Base-by-base conservation (phyloP, 2,888 invertebrate genomes). In the Apoda limacodes region DNA sequence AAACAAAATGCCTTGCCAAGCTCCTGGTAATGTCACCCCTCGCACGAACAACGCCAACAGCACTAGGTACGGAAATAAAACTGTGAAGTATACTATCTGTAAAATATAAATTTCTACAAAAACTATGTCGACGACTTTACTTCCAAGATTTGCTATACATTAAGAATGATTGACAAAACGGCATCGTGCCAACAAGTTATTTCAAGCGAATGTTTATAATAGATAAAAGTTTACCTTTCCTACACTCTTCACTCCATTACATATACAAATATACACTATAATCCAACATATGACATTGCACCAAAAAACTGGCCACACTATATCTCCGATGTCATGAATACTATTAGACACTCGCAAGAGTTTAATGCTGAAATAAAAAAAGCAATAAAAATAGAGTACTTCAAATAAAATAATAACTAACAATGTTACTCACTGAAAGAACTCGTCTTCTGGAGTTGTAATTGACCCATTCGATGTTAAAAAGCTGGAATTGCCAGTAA, bases 201-300 rank as follows among this genome's bases (percentile, higher is more conserved):
- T 34, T 31, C 30, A 23, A 24, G 28, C 37, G 44, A 46, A 45
- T 43, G 35, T 37, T 42, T 31, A 26, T 25, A 11, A 27, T 7
- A 24, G 31, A 44, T 40, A 12, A 40, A 28, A 41, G 30, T 49
- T 56, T 47, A 90, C 91, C 83, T 92, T 93, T 55, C 92, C 92
- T 14, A 92, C 89, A 65, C 91, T 90, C 70, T 92, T 89, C 39
- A 95, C 92, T 27, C 95, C 94, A 47, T 90, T 90, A 69, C 88
- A 88, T 41, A 94, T 90, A 64, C 94, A 94, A 29, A 93, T 71
- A 63, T 91, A 95, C 9, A 92, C 87, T 28, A 92, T 63, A 7
- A 89, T 53, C 95, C 95, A 95, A 22, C 89, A 87, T 12, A 93
- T 65, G 1, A 88, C 54, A 34, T 94, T 85, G 48, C 88, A 88